phyloP scores from a whole-genome alignment of 1,140 invertebrate genomes.

The Micrasema longulum region DNA sequence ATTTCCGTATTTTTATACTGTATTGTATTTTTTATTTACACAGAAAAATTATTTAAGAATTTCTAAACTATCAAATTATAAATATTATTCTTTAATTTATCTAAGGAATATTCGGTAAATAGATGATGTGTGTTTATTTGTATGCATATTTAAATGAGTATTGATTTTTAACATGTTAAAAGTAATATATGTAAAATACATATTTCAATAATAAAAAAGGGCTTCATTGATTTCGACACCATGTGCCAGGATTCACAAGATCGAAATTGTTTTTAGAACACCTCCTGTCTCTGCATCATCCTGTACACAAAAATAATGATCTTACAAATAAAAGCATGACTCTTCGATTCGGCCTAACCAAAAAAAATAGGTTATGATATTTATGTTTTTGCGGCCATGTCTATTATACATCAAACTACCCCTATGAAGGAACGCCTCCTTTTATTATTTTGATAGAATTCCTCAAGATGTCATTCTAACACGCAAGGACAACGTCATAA shows the following conservation, averaged over 20 bases:
- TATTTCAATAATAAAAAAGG: no score
- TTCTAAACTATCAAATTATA: no score
- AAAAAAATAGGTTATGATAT: constrained; percentile 37
- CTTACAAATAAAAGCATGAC: constrained; percentile 44
- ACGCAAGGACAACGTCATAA: neutral
- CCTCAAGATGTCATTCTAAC: constrained; percentile 24
- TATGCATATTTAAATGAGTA: no score
- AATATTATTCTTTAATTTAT: no score
- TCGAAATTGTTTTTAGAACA: constrained; percentile 7
- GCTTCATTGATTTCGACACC: constrained; percentile 5
- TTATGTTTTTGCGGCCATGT: constrained; percentile 29
- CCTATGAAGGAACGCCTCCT: constrained; percentile 4
- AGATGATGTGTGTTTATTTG: no score
- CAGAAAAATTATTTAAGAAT: no score
- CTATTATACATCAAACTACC: constrained; percentile 5
- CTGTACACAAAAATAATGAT: neutral
- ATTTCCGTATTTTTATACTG: no score
- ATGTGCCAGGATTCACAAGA: constrained; percentile 1
- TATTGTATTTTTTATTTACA: no score
- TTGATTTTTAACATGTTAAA: no score
- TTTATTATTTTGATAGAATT: constrained; percentile 12
- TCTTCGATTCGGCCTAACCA: constrained; percentile 33
- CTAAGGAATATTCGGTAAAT: no score
- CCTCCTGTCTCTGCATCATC: neutral
- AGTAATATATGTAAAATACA: no score